phyloP scores from a whole-genome alignment of 2,113 vertebrate species.

The Daboia siamensis region DNA sequence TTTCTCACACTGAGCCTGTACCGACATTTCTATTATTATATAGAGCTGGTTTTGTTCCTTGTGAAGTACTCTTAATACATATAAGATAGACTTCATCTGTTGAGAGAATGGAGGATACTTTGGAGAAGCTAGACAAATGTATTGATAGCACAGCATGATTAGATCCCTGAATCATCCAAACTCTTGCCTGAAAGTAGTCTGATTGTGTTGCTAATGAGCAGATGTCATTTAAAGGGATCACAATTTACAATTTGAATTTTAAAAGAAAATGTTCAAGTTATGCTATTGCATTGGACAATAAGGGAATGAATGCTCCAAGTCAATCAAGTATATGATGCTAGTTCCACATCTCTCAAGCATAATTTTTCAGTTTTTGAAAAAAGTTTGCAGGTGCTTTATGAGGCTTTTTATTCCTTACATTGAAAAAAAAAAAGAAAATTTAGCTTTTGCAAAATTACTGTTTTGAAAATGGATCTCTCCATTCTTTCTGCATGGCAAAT shows the following conservation, averaged over 20 bases:
- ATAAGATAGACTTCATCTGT: background rate
- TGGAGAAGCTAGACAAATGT: background rate
- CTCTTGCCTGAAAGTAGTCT: slow-evolving; percentile 18
- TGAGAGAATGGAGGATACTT: background rate
- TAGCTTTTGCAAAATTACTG: background rate
- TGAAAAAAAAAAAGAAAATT: background rate
- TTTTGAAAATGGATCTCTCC: background rate
- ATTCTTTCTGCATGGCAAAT: background rate
- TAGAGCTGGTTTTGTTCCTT: background rate
- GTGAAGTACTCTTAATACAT: background rate
- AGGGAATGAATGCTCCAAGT: background rate
- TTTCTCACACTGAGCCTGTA: background rate
- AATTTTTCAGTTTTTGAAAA: slow-evolving; percentile 3
- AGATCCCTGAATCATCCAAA: slow-evolving; percentile 25
- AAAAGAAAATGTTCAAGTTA: background rate
- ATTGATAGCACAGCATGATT: slow-evolving; percentile 12
- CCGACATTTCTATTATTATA: background rate
- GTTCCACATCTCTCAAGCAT: slow-evolving; percentile 3
- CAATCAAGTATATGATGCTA: background rate
- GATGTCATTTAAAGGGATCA: slow-evolving; percentile 26
- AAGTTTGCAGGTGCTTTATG: slow-evolving; percentile 11
- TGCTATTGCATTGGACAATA: background rate
- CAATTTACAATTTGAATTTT: slow-evolving; percentile 15
- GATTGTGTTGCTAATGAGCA: slow-evolving; percentile 32
- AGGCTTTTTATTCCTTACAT: slow-evolving; percentile 5